These are phyloP conservation scores for Anthrax anthrax DNA, from an alignment of 2,888 invertebrate genomes.

Conservation along the genomic window DNA sequence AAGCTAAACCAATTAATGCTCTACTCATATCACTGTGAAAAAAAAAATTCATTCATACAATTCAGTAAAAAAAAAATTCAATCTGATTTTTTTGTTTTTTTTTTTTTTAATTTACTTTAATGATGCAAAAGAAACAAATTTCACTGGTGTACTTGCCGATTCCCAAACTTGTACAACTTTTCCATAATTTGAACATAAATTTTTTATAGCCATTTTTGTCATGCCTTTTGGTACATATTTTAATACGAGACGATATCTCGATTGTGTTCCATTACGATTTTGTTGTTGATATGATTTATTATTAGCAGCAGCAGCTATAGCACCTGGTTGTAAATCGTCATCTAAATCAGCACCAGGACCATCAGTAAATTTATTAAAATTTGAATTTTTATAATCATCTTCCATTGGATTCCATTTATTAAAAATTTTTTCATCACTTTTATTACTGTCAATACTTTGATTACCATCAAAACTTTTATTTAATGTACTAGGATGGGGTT, in stretches of 20 bases:
- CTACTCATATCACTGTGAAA: constrained; percentile 9
- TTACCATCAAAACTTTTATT: too few relatives aligned
- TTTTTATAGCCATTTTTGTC: constrained; percentile 3
- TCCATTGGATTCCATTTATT: constrained; percentile 9
- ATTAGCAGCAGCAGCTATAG: not conserved
- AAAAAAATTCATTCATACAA: not conserved
- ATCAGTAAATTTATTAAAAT: constrained; percentile 8
- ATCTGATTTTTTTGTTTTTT: not conserved
- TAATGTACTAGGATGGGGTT: too few relatives aligned
- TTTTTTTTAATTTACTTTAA: constrained; percentile 4
- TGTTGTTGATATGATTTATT: not conserved
- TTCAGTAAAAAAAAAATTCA: not conserved
- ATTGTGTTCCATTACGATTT: not conserved
- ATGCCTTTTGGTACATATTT: constrained; percentile 7
- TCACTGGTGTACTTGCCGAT: not conserved
- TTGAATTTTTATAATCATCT: constrained; percentile 6
- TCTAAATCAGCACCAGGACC: constrained; percentile 9
- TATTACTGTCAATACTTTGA: too few relatives aligned
- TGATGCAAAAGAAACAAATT: constrained; percentile 6
- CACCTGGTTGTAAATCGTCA: constrained; percentile 8
- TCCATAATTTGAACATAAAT: constrained; percentile 6
- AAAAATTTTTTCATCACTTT: too few relatives aligned
- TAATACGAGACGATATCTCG: constrained; percentile 4
- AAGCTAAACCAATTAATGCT: constrained; percentile 3
- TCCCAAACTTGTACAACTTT: constrained; percentile 2